phyloP scores from a whole-genome alignment of 2,797 vertebrate species.

The Balearica regulorum region DNA sequence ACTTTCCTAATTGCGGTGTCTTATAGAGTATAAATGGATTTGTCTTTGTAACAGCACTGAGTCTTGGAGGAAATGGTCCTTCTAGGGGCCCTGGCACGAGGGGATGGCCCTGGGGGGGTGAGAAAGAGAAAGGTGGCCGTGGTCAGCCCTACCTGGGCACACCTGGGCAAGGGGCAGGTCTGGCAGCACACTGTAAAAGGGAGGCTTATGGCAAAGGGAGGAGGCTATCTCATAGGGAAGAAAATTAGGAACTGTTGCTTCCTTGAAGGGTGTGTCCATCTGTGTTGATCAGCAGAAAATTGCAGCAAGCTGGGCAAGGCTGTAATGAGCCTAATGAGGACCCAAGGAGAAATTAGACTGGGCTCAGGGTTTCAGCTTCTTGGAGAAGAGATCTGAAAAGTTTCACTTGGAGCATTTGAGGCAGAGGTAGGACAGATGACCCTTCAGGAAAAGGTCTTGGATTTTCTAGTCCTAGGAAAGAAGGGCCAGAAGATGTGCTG shows the following conservation, averaged over 20 bases:
- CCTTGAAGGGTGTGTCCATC: slow-evolving; percentile 32
- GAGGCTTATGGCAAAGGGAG: slow-evolving; percentile 27
- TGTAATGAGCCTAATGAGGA: slow-evolving; percentile 52
- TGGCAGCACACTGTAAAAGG: background rate
- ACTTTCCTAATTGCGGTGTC: background rate
- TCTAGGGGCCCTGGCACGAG: background rate
- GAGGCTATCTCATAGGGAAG: background rate
- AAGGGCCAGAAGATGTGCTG: background rate
- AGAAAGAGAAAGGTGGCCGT: background rate
- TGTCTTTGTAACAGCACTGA: background rate
- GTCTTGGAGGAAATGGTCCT: background rate
- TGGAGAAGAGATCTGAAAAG: background rate
- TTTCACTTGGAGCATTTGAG: background rate
- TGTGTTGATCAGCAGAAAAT: slow-evolving; percentile 52
- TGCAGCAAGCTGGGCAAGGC: slow-evolving; percentile 25
- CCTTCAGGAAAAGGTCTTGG: background rate
- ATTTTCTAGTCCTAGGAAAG: background rate
- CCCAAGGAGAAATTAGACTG: background rate
- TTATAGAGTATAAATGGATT: background rate
- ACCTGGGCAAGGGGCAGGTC: background rate
- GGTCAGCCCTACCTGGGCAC: background rate
- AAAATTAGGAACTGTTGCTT: slow-evolving; percentile 45
- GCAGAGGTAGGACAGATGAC: background rate
- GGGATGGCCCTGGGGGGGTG: background rate
- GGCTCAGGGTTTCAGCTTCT: background rate